Evolutionary conservation across 2,888 invertebrate species (phyloP).

Genomic region (Abrostola triplasia): DNA sequence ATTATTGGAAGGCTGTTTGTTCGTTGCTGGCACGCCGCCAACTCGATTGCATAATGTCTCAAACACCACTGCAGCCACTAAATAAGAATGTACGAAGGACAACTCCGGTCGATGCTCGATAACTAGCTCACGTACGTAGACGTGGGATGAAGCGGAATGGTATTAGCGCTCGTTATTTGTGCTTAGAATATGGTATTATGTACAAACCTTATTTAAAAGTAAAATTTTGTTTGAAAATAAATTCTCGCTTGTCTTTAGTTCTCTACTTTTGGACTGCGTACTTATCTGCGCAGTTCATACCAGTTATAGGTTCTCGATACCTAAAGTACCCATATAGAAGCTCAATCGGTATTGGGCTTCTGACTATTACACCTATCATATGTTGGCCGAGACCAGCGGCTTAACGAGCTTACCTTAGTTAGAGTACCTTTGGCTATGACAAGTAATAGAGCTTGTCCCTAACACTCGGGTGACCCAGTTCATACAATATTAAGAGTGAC

Average conservation of each 20-base stretch:
- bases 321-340: too few relatives aligned
- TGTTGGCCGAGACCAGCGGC: not conserved
- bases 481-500: not conserved
- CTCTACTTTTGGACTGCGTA: too few relatives aligned
- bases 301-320: too few relatives aligned
- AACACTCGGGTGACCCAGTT: not conserved
- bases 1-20: slow-evolving; percentile 77
- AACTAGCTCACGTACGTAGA: not conserved
- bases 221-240: too few relatives aligned
- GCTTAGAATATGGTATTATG: too few relatives aligned
- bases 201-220: too few relatives aligned
- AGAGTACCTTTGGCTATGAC: not conserved
- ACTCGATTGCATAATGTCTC: slow-evolving; percentile 53
- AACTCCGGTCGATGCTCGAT: not conserved
- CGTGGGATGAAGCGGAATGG: not conserved
- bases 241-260: too few relatives aligned
- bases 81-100: slow-evolving; percentile 25
- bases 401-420: slow-evolving; percentile 5
- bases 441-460: slow-evolving; percentile 1
- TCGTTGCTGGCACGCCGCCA: slow-evolving; percentile 70
- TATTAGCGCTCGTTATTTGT: not conserved
- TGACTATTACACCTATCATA: not conserved
- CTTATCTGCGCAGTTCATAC: too few relatives aligned
- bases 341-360: not conserved
- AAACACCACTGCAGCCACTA: slow-evolving; percentile 28